Evolutionary conservation across 2,888 invertebrate genomes (phyloP).

Genomic region (Nomada fabriciana): DNA sequence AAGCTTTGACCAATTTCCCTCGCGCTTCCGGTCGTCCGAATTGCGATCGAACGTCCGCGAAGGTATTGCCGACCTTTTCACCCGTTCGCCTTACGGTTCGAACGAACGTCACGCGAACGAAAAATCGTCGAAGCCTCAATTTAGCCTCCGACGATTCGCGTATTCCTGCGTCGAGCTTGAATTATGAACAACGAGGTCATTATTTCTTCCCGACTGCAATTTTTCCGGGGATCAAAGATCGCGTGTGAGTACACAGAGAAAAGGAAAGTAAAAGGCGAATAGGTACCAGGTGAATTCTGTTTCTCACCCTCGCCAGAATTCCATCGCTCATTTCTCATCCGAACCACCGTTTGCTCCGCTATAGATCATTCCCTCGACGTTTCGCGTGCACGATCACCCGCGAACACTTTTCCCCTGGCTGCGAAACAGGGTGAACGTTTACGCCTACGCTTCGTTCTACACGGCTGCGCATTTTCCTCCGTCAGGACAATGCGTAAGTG

Average conservation of each 20-base stretch:
- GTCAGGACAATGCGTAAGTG: constrained; percentile 4
- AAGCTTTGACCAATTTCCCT: constrained; percentile 49
- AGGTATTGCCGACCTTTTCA: background rate
- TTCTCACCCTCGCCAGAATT: background rate
- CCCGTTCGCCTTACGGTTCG: background rate
- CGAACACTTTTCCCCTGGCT: constrained; percentile 2
- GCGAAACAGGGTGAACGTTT: background rate
- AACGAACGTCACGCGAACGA: background rate
- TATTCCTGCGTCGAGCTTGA: too few species aligned
- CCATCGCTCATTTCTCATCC: constrained; percentile 36
- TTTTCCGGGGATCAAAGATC: too few species aligned
- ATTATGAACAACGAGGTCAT: too few species aligned
- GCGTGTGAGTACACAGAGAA: too few species aligned
- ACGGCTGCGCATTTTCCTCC: constrained; percentile 8
- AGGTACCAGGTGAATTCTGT: background rate
- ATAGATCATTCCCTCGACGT: constrained; percentile 40
- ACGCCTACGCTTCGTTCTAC: background rate
- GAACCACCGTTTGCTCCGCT: background rate
- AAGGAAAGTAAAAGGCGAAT: background rate
- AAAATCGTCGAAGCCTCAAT: background rate
- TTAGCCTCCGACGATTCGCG: background rate
- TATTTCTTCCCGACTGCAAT: too few species aligned
- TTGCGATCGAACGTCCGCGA: background rate
- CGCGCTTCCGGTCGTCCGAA: background rate
- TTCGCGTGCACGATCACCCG: constrained; percentile 1